Percentiles rank a stretch among this genome's conserved stretches.
Evolutionary conservation across 2,888 invertebrate genomes (phyloP).

Genomic region (Osmoderma eremita): DNA sequence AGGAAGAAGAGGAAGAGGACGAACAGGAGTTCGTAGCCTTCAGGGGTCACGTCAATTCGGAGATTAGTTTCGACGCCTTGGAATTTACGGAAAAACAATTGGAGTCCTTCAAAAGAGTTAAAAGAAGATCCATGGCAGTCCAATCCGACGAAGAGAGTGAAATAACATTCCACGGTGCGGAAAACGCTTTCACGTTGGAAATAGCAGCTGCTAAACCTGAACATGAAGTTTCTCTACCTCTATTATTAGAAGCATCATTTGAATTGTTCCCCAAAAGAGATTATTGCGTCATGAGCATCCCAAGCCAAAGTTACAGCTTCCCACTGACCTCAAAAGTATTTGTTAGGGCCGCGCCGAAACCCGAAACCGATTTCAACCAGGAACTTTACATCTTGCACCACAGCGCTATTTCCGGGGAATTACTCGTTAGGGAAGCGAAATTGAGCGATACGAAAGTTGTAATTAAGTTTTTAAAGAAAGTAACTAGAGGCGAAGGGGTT

Average conservation of each 20-base stretch:
- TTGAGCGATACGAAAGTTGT: slow-evolving; percentile 49
- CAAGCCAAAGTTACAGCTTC: slow-evolving; percentile 66
- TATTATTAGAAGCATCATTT: slow-evolving; percentile 74
- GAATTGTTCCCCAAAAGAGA: slow-evolving; percentile 73
- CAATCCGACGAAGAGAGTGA: neutral
- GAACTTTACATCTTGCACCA: slow-evolving; percentile 64
- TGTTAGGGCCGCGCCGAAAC: slow-evolving; percentile 56
- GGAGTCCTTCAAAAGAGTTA: neutral
- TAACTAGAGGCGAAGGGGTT: slow-evolving; percentile 48
- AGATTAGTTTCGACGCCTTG: slow-evolving; percentile 15
- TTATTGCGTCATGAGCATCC: slow-evolving; percentile 71
- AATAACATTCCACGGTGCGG: slow-evolving; percentile 57
- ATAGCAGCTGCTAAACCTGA: slow-evolving; percentile 68
- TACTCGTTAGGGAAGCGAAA: slow-evolving; percentile 51
- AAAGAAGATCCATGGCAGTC: neutral
- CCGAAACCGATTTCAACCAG: slow-evolving; percentile 60
- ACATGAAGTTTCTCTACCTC: slow-evolving; percentile 67
- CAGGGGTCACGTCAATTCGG: neutral
- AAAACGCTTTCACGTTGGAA: slow-evolving; percentile 73
- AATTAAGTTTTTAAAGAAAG: slow-evolving; percentile 49
- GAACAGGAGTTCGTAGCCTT: slow-evolving; percentile 17
- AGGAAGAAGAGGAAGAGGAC: slow-evolving; percentile 7
- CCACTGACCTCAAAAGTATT: slow-evolving; percentile 60
- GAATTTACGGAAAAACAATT: slow-evolving; percentile 13
- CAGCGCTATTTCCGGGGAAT: slow-evolving; percentile 53